Conservation (phyloP, 2,113 vertebrate species). For the Elaphurus davidianus region DNA sequence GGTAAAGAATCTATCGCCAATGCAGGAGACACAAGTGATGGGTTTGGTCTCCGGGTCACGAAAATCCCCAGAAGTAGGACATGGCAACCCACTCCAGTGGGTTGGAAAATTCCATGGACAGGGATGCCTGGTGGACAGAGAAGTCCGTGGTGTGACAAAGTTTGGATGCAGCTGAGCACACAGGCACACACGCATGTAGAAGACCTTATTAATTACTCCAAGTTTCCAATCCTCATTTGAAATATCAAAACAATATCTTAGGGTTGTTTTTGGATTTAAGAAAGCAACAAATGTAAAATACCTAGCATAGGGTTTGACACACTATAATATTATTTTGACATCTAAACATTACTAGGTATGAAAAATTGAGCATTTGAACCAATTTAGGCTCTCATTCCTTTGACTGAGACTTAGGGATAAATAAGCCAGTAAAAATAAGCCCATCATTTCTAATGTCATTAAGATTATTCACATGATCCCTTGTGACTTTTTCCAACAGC, state of each 20-base stretch:
- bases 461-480: not conserved
- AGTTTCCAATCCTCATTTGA: not conserved
- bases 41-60: not conserved
- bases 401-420: not conserved
- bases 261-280: not conserved
- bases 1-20: not conserved
- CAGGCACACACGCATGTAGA: not conserved
- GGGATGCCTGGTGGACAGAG: not conserved
- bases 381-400: not conserved
- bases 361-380: not conserved
- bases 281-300: not conserved
- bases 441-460: not conserved
- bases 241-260: not conserved
- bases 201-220: not conserved
- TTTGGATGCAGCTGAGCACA: not conserved
- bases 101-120: not conserved
- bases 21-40: not conserved
- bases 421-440: not conserved
- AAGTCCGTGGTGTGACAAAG: not conserved
- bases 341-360: not conserved
- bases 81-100: not conserved
- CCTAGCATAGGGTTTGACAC: not conserved
- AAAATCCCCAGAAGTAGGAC: not conserved
- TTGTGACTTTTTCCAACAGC: not conserved
- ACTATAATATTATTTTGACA: not conserved